Percentiles rank a stretch among this genome's conserved stretches.
Evolutionary conservation across 2,888 invertebrate species (phyloP).

Genomic region (Luperina testacea): DNA sequence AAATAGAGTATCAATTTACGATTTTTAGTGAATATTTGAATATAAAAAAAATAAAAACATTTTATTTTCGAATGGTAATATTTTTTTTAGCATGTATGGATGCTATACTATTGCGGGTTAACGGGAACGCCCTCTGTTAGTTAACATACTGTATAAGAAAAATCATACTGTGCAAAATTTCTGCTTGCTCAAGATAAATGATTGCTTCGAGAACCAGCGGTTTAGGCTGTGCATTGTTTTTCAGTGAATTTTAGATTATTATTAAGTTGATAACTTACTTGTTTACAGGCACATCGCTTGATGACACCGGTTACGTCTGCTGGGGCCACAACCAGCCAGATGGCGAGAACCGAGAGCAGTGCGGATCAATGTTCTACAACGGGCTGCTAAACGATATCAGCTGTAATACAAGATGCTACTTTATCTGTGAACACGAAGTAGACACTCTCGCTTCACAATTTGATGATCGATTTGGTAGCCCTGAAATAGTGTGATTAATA

Average conservation of each 20-base stretch:
- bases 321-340: conserved; percentile 82
- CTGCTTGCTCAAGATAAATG: background rate
- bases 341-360: conserved; percentile 73
- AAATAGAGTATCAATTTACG: too few species aligned
- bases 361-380: conserved; percentile 82
- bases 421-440: conserved; percentile 82
- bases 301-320: conserved; percentile 74
- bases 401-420: conserved; percentile 75
- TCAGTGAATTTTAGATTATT: background rate
- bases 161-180: background rate
- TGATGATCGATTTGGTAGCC: conserved; percentile 20
- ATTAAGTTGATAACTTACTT: background rate
- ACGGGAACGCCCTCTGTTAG: too few species aligned
- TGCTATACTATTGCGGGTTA: too few species aligned
- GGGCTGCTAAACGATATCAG: conserved; percentile 78
- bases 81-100: too few species aligned
- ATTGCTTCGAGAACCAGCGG: background rate
- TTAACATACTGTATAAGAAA: too few species aligned
- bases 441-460: conserved; percentile 11
- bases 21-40: too few species aligned
- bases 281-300: conserved; percentile 61
- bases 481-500: background rate
- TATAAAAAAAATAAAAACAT: too few species aligned
- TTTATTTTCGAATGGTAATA: too few species aligned
- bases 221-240: background rate